Conservation (phyloP, 2,888 invertebrate species). For the Xanthia togata region DNA sequence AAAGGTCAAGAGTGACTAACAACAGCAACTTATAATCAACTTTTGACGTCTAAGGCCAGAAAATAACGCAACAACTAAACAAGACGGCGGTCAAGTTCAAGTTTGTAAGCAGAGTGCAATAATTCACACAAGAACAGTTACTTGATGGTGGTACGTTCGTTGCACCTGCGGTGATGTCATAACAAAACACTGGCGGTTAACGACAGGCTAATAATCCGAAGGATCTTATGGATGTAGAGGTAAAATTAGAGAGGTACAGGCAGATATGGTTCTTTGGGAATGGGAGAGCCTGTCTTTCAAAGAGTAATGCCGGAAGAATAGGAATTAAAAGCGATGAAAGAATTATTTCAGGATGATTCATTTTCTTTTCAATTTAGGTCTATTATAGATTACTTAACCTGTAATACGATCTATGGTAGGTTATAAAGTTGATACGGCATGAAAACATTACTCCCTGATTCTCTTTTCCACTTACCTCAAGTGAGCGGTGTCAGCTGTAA, state of each 20-base stretch:
- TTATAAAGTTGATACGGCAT: not conserved
- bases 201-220: not conserved
- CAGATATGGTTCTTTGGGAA: not conserved
- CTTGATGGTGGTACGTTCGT: slow-evolving; percentile 38
- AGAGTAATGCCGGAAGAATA: too few relatives aligned
- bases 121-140: slow-evolving; percentile 45
- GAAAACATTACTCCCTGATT: not conserved
- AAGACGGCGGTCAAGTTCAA: slow-evolving; percentile 45
- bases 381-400: not conserved
- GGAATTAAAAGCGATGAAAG: not conserved
- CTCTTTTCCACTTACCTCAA: not conserved
- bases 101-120: slow-evolving; percentile 33
- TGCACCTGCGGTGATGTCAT: slow-evolving; percentile 54
- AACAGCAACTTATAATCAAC: slow-evolving; percentile 4
- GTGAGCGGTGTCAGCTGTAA: not conserved
- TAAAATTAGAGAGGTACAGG: not conserved
- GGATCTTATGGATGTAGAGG: not conserved
- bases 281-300: not conserved
- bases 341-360: not conserved
- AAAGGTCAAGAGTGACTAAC: not conserved
- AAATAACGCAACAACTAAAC: not conserved
- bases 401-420: not conserved
- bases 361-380: not conserved
- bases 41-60: slow-evolving; percentile 33
- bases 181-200: not conserved